A percentile compares a stretch with the other conserved stretches of the same genome.
Conservation (phyloP, 2,113 vertebrate species). For the Chlorocebus sabaeus region DNA sequence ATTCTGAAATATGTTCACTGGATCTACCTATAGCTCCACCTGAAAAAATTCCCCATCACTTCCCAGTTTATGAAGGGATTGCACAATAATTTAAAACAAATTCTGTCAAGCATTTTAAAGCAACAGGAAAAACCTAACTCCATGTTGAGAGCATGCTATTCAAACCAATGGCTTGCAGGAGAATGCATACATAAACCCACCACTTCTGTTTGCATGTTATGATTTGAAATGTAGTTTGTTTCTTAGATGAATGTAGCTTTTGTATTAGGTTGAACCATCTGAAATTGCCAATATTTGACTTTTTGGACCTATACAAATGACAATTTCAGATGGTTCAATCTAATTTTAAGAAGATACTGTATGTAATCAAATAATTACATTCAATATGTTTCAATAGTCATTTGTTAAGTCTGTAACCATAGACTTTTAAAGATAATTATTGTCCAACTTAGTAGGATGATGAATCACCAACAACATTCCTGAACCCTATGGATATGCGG, state of each 20-base stretch:
- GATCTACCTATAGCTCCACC: background rate
- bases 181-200: rapidly evolving
- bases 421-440: background rate
- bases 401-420: background rate
- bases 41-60: background rate
- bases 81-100: background rate
- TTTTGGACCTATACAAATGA: background rate
- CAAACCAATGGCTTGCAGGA: background rate
- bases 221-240: background rate
- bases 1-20: background rate
- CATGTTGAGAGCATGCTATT: rapidly evolving
- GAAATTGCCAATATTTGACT: background rate
- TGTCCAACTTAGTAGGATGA: background rate
- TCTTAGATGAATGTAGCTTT: background rate
- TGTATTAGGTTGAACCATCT: background rate
- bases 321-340: background rate
- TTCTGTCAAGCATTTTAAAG: background rate
- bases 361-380: background rate
- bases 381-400: background rate
- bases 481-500: rapidly evolving
- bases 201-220: background rate
- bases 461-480: background rate
- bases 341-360: background rate
- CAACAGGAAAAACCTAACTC: background rate
- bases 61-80: background rate